Conservation (phyloP, 2,888 invertebrate genomes). For the Eilema griseolum region DNA sequence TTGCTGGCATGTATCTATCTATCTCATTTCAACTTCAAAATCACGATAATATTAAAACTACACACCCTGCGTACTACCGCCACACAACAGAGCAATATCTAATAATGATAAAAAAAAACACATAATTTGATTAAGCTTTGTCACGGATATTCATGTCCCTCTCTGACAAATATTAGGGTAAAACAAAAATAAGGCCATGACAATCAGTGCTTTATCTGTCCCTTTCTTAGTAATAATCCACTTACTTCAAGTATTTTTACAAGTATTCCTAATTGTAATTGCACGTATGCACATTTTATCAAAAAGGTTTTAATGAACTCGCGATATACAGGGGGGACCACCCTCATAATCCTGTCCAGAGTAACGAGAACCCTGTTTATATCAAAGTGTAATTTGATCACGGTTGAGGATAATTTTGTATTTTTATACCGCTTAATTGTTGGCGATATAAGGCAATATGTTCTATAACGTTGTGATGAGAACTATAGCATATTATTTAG, state of each 20-base stretch:
- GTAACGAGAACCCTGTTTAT: constrained; percentile 39
- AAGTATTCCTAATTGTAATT: constrained; percentile 66
- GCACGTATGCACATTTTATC: constrained; percentile 70
- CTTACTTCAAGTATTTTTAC: constrained; percentile 20
- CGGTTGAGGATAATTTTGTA: constrained; percentile 44
- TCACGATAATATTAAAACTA: too few relatives aligned
- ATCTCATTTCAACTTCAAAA: too few relatives aligned
- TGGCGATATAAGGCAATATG: constrained; percentile 13
- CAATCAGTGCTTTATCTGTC: too few relatives aligned
- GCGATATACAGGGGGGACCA: constrained; percentile 62
- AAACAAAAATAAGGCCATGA: too few relatives aligned
- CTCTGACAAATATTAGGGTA: too few relatives aligned
- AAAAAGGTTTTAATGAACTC: constrained; percentile 76
- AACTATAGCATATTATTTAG: neutral
- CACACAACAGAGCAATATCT: too few relatives aligned
- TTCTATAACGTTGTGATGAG: neutral
- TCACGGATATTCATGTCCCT: too few relatives aligned
- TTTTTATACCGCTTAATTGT: constrained; percentile 42
- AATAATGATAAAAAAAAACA: too few relatives aligned
- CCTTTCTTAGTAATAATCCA: too few relatives aligned
- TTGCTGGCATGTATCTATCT: too few relatives aligned
- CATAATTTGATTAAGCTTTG: too few relatives aligned
- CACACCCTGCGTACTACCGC: too few relatives aligned
- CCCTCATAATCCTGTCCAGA: constrained; percentile 51
- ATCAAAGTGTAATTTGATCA: constrained; percentile 22